Base-by-base conservation (phyloP, 1,140 invertebrate species). In the Vanessa tameamea region DNA sequence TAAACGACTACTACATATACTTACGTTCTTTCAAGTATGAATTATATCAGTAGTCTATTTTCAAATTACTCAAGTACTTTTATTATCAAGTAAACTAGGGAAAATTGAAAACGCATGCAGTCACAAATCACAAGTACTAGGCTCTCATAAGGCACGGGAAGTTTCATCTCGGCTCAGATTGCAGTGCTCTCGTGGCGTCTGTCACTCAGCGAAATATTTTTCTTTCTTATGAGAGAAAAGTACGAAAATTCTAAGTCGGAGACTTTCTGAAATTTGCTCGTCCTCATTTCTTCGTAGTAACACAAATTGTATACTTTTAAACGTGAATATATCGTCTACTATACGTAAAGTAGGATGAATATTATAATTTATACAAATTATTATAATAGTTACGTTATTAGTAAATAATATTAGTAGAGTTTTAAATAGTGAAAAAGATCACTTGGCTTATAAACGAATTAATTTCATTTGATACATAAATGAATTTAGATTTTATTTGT, bases 171-270 rank as follows among this genome's bases (percentile, higher is more conserved):
- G 26, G 65, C 63, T 65, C 50, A 78, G 73, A 77, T 78, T 76
- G 77, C 73, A 79, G 72, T 76, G 71, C 77, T 75, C 77, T 78
- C 70, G 73, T 75, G 37, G 37, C 74, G 77, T 72, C 75, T 75
- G 78, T 78, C 78, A 79, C 77, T 77, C 75, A 73, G 20, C 47
- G 69, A 69, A 76, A 73, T 77, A 78, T 81, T 78, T 78, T 76
- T 70, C 75, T 77, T 79, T 79, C 78, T 76, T 73, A 70, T 64
- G 74, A 73, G 72, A 26, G 51, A 73, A 71, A 70, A 76, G 64
- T 75, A 70, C 77, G 72, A 75, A 74, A 78, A 77, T 78, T 78
- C 63, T 61, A 51, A 69, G 75, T 63, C 57, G 51, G 51, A 50
- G 59, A 72, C 78, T 57, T 70, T 77, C 71, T 80, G 75, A 80